Conservation (phyloP, 2,888 invertebrate genomes). For the Microplitis manilae region DNA sequence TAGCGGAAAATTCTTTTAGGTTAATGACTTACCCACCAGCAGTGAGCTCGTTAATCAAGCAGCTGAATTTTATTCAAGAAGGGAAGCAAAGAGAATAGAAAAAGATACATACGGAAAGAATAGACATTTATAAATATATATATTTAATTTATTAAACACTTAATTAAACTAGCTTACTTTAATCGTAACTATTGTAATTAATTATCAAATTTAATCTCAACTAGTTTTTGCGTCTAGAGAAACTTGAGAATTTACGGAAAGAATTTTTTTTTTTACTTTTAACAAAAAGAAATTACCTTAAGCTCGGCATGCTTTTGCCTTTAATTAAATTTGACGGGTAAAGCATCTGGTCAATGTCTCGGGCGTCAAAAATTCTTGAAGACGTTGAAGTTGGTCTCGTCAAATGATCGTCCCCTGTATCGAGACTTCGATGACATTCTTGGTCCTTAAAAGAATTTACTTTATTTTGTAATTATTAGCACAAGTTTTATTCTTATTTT, state of each 20-base stretch:
- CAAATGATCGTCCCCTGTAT: conserved; percentile 84
- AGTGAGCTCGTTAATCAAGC: conserved; percentile 89
- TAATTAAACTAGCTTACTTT: not conserved
- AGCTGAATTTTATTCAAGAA: conserved; percentile 76
- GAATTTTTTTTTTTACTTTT: not conserved
- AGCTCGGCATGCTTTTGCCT: conserved; percentile 97
- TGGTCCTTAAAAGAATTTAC: conserved; percentile 61
- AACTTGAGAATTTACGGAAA: too few relatives aligned
- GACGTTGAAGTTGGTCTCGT: conserved; percentile 81
- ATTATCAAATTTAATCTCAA: not conserved
- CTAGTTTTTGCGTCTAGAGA: conserved; percentile 9
- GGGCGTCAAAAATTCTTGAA: conserved; percentile 76
- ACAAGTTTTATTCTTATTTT: not conserved
- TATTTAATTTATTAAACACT: not conserved
- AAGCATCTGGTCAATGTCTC: conserved; percentile 73
- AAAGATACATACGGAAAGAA: conserved; percentile 71
- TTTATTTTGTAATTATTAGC: conserved; percentile 6
- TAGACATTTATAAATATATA: conserved; percentile 57
- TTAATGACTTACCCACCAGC: conserved; percentile 83
- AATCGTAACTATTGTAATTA: not conserved
- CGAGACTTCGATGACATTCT: conserved; percentile 88
- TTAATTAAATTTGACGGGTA: conserved; percentile 84
- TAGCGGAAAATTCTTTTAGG: conserved; percentile 32
- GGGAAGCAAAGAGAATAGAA: conserved; percentile 68
- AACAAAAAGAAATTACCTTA: conserved; percentile 77